Evolutionary conservation across 2,888 invertebrate species (phyloP).

Genomic region (Andricus curvator): DNA sequence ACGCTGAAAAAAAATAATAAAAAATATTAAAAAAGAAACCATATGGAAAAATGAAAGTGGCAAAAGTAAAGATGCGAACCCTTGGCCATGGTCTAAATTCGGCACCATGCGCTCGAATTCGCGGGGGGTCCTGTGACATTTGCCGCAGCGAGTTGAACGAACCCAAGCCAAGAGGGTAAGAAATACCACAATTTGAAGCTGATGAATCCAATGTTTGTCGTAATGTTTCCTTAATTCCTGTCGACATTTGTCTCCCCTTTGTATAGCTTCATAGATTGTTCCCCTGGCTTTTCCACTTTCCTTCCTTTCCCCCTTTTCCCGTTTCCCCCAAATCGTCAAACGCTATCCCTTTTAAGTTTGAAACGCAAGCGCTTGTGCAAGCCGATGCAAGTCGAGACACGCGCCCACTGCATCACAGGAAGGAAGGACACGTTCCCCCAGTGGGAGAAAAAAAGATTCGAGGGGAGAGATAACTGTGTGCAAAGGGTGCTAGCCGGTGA

Average conservation of each 20-base stretch:
- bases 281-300: neutral
- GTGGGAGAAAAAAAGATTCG: constrained; percentile 40
- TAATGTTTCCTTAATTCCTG: constrained; percentile 7
- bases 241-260: neutral
- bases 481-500: constrained; percentile 59
- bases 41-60: constrained; percentile 12
- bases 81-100: constrained; percentile 40
- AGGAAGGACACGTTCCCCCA: constrained; percentile 37
- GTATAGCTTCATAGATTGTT: neutral
- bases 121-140: constrained; percentile 36
- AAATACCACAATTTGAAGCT: neutral
- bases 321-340: neutral
- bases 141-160: constrained; percentile 32
- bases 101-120: constrained; percentile 22
- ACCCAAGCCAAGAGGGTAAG: neutral
- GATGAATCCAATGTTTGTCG: neutral
- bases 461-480: constrained; percentile 57
- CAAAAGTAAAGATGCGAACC: constrained; percentile 29
- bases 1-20: neutral
- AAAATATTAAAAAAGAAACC: constrained; percentile 26
- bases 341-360: constrained; percentile 9
- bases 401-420: constrained; percentile 29
- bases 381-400: constrained; percentile 23
- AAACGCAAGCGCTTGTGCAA: constrained; percentile 12
- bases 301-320: neutral